These are phyloP conservation scores for Synergus japonicus DNA, from an alignment of 2,888 invertebrate genomes.

Conservation along the genomic window DNA sequence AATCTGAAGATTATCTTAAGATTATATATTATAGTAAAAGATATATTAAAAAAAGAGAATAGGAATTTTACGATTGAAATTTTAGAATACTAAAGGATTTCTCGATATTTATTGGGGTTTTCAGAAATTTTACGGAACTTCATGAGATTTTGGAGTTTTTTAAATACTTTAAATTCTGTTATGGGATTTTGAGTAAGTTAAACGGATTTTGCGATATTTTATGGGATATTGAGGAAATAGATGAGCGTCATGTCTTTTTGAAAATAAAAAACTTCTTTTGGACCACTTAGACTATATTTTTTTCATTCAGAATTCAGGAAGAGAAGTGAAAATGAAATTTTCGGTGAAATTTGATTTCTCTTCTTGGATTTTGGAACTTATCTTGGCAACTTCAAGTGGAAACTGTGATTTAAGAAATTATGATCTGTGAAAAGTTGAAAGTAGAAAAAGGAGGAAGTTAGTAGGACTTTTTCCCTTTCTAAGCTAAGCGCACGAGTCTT, in stretches of 20 bases:
- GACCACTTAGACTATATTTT: neutral
- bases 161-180: no score
- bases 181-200: no score
- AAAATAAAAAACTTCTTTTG: neutral
- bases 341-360: neutral
- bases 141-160: no score
- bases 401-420: neutral
- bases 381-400: neutral
- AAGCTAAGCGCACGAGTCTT: conserved; percentile 5
- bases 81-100: no score
- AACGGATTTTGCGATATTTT: no score
- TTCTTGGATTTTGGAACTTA: neutral
- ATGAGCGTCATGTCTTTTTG: neutral
- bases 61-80: no score
- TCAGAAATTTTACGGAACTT: no score
- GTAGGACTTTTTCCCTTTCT: neutral
- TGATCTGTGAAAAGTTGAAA: neutral
- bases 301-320: neutral
- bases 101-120: no score
- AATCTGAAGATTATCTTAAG: no score
- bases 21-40: no score
- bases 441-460: neutral
- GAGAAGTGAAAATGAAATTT: no score
- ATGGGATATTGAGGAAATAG: neutral
- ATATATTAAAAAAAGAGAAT: no score